Percentiles rank a stretch among this genome's conserved stretches.
phyloP scores from a whole-genome alignment of 2,113 vertebrate species.

The Chascanopsetta lugubris region DNA sequence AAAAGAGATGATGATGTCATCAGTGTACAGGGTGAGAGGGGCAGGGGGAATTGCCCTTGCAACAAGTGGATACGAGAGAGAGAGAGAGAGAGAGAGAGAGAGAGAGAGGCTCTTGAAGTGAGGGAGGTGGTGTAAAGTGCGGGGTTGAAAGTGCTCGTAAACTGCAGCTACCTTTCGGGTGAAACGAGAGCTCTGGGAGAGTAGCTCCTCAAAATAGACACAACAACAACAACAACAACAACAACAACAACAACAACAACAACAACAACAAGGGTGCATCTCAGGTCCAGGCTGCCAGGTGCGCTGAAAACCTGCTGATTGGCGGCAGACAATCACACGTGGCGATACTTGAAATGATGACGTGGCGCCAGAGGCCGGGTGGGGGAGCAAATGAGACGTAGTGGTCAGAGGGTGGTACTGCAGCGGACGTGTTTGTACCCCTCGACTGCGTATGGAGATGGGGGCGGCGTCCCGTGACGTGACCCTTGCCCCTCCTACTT shows the following conservation, averaged over 20 bases:
- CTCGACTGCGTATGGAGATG: too few relatives aligned
- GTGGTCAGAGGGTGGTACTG: too few relatives aligned
- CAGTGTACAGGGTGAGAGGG: background rate
- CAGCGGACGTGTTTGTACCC: too few relatives aligned
- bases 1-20: too few relatives aligned
- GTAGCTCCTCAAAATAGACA: conserved; percentile 40
- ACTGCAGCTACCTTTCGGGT: conserved; percentile 1
- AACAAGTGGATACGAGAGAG: background rate
- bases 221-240: background rate
- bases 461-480: too few relatives aligned
- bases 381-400: too few relatives aligned
- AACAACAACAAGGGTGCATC: background rate
- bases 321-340: too few relatives aligned
- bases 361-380: too few relatives aligned
- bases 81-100: too few relatives aligned
- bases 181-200: conserved; percentile 10
- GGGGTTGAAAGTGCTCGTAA: background rate
- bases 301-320: background rate
- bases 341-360: too few relatives aligned
- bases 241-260: too few relatives aligned
- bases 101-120: background rate
- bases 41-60: background rate
- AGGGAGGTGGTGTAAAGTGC: background rate
- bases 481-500: too few relatives aligned
- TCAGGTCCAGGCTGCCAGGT: background rate